These are phyloP conservation scores for Magallana angulata DNA, from an alignment of 1,140 invertebrate species.

Conservation along the genomic window DNA sequence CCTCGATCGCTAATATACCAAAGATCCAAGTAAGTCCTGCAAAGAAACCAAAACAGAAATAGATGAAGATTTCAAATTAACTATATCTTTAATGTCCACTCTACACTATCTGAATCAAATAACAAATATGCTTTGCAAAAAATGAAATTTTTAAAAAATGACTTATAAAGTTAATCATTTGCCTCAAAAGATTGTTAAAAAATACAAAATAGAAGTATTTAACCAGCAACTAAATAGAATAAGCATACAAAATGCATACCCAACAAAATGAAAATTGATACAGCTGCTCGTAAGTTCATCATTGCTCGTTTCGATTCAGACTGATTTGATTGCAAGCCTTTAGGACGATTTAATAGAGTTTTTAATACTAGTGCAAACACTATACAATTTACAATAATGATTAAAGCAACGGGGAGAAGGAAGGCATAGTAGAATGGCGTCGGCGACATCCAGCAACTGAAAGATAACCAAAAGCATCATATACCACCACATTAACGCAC, in stretches of 20 bases:
- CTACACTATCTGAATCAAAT: too few species aligned
- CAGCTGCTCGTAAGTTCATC: slow-evolving; percentile 76
- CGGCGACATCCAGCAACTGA: slow-evolving; percentile 78
- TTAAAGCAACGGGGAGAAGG: slow-evolving; percentile 73
- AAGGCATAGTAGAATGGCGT: slow-evolving; percentile 78
- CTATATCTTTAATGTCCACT: too few species aligned
- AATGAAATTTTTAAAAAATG: too few species aligned
- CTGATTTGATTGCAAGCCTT: slow-evolving; percentile 72
- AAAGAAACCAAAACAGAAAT: slow-evolving; percentile 11
- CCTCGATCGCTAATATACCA: slow-evolving; percentile 80
- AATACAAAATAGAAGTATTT: too few species aligned
- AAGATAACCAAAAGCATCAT: background rate
- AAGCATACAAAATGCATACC: slow-evolving; percentile 63
- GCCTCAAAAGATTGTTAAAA: too few species aligned
- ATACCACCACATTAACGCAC: too few species aligned
- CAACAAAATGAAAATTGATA: slow-evolving; percentile 77
- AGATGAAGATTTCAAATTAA: too few species aligned
- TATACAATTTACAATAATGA: slow-evolving; percentile 76
- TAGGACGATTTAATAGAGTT: slow-evolving; percentile 68
- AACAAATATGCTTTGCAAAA: too few species aligned
- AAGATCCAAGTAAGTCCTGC: slow-evolving; percentile 82
- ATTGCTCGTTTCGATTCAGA: slow-evolving; percentile 68
- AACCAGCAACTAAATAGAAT: too few species aligned
- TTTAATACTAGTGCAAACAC: slow-evolving; percentile 78
- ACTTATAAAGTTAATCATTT: too few species aligned